Percentiles rank a stretch among this genome's conserved stretches.
phyloP scores from a whole-genome alignment of 2,888 invertebrate genomes.

The Incurvaria masculella region DNA sequence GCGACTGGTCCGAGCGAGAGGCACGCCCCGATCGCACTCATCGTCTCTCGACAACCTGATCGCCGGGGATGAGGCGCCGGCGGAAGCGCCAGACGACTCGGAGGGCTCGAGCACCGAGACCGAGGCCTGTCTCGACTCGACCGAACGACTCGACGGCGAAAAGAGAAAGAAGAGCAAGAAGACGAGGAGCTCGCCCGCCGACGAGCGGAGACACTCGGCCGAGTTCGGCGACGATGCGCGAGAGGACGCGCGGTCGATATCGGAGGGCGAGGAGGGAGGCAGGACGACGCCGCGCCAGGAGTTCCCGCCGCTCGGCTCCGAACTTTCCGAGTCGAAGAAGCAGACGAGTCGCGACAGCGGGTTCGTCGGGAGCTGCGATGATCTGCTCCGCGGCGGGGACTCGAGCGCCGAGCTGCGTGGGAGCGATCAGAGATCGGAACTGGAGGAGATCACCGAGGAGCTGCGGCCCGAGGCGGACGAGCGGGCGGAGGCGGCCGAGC shows the following conservation, averaged over 20 bases:
- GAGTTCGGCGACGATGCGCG: constrained; percentile 61
- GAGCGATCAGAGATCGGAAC: constrained; percentile 52
- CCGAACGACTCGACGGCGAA: constrained; percentile 78
- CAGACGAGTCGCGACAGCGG: constrained; percentile 86
- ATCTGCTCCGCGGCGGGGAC: constrained; percentile 66
- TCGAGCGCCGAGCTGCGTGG: constrained; percentile 52
- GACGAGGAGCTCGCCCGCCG: constrained; percentile 54
- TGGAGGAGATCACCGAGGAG: constrained; percentile 60
- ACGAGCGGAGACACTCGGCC: constrained; percentile 62
- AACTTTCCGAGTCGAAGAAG: constrained; percentile 64
- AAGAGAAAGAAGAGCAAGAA: constrained; percentile 79
- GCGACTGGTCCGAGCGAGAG: constrained; percentile 74
- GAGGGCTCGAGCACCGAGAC: constrained; percentile 77
- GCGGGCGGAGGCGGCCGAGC: constrained; percentile 44
- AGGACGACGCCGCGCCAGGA: constrained; percentile 68
- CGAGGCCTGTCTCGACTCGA: constrained; percentile 62
- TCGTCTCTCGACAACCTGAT: constrained; percentile 77
- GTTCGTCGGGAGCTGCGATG: constrained; percentile 86
- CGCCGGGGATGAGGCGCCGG: constrained; percentile 58
- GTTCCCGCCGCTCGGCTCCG: constrained; percentile 53
- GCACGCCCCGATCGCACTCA: constrained; percentile 79
- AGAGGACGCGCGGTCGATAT: constrained; percentile 56
- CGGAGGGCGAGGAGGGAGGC: constrained; percentile 63
- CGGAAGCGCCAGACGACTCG: constrained; percentile 58
- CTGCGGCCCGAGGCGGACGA: constrained; percentile 54